Evolutionary conservation across 2,113 vertebrate species (phyloP), one percentile per base, ranked within the genome.

Genomic region (Probosciger aterrimus): DNA sequence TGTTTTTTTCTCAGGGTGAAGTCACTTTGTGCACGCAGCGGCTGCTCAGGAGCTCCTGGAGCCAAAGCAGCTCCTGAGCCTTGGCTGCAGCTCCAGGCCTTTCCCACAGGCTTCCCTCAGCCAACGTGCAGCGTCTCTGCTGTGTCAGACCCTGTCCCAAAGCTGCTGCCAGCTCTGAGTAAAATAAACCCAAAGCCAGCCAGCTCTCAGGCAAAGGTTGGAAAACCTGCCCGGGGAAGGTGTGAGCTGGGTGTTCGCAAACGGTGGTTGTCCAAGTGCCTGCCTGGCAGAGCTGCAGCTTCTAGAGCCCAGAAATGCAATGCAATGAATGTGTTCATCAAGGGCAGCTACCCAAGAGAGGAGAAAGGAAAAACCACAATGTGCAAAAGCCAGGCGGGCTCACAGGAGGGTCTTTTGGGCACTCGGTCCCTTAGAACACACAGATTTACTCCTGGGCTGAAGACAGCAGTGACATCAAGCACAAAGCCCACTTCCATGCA

Each of bases 371-470:
- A 23, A 41, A 3, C 17, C 64, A 55, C 31, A 10, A 5, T 4
- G 33, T 23, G 57, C 33, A 37, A 13, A 43, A 31, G 3, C 5
- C 41, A 47, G 43, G 16, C 0, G 0, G 31, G 25, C 19, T 49
- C 23, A 55, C 49, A 69, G 44, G n/a, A 41, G 53, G 27, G 28
- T 44, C 22, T 39, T 33, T 5, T 47, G 47, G 27, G 43, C n/a
- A 8, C 52, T 70, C 14, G 4, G 25, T 63, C 13, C 27, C 60
- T 53, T 24, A 5, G 64, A 59, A 35, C 57, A 59, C 57, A 24
- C 22, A n/a, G 57, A 3, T 59, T 35, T 59, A 35, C 33, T 35
- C 14, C 10, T 24, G 57, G 57, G 18, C 27, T 37, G 44, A 18
- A 49, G 47, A 16, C 18, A 41, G 55, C 49, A 57, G 33, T 35